A percentile compares a stretch with the other conserved stretches of the same genome.
Evolutionary conservation across 1,140 invertebrate species (phyloP).

Genomic region (Chrysomallon squamiferum): DNA sequence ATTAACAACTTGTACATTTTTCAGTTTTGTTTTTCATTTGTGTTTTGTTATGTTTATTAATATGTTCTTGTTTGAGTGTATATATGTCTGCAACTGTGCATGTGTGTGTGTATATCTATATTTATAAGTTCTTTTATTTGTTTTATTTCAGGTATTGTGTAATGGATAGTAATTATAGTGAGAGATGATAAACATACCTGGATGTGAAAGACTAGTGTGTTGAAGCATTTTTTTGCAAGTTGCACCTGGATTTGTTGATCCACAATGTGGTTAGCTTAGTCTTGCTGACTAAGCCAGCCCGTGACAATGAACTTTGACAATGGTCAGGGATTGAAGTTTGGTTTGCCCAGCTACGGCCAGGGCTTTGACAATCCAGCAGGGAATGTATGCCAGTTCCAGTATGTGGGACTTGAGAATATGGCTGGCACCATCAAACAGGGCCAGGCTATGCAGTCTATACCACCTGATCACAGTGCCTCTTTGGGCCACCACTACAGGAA

Average conservation of each 20-base stretch:
- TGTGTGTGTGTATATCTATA: constrained; percentile 3
- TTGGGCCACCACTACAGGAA: not conserved
- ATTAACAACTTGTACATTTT: too few relatives aligned
- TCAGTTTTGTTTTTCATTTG: too few relatives aligned
- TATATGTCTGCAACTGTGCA: not conserved
- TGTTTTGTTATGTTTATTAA: too few relatives aligned
- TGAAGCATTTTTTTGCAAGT: too few relatives aligned
- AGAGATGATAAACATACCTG: too few relatives aligned
- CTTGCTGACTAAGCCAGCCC: too few relatives aligned
- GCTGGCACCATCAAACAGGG: not conserved
- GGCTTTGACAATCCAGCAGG: not conserved
- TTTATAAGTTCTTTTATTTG: not conserved
- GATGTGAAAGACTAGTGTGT: too few relatives aligned
- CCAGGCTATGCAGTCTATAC: not conserved
- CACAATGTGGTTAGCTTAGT: too few relatives aligned
- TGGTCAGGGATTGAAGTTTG: constrained; percentile 7
- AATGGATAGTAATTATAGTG: too few relatives aligned
- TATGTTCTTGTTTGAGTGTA: not conserved
- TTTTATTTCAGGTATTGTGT: not conserved
- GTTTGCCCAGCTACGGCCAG: constrained; percentile 1
- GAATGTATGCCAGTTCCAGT: constrained; percentile 10
- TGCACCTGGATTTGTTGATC: too few relatives aligned
- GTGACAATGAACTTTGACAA: constrained; percentile 6
- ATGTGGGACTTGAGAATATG: not conserved
- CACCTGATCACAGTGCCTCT: not conserved